Evolutionary conservation across 1,140 invertebrate species (phyloP).

Genomic region (Drosophila auraria): DNA sequence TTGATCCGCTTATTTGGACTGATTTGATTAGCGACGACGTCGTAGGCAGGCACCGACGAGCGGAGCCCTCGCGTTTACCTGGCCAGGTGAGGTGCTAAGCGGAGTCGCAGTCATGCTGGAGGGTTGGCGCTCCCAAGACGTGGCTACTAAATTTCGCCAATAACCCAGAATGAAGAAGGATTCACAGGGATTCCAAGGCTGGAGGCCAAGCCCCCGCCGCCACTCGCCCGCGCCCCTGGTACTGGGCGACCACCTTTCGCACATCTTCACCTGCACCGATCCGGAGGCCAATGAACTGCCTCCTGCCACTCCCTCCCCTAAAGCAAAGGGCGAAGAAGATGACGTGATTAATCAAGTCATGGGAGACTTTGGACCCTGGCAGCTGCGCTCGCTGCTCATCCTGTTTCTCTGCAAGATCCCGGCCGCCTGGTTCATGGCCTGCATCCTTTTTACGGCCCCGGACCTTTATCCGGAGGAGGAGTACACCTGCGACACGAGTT

Average conservation of each 20-base stretch:
- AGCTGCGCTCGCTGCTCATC: slow-evolving; percentile 79
- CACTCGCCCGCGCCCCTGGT: slow-evolving; percentile 31
- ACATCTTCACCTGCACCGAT: slow-evolving; percentile 27
- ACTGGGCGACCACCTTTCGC: slow-evolving; percentile 18
- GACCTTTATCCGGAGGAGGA: slow-evolving; percentile 71
- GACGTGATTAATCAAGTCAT: slow-evolving; percentile 63
- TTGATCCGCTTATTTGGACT: slow-evolving; percentile 51
- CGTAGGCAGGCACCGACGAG: slow-evolving; percentile 61
- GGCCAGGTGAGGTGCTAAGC: slow-evolving; percentile 46
- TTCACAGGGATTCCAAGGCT: slow-evolving; percentile 5
- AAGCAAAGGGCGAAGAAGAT: neutral
- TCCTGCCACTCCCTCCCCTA: neutral
- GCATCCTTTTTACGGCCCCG: slow-evolving; percentile 82
- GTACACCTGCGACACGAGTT: slow-evolving; percentile 62
- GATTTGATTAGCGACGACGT: slow-evolving; percentile 79
- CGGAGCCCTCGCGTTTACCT: slow-evolving; percentile 47
- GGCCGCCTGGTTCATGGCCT: slow-evolving; percentile 85
- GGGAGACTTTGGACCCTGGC: slow-evolving; percentile 85
- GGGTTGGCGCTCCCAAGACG: slow-evolving; percentile 53
- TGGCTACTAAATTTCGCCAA: slow-evolving; percentile 53
- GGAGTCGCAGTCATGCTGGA: slow-evolving; percentile 74
- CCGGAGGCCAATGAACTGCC: slow-evolving; percentile 6
- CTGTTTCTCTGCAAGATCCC: slow-evolving; percentile 85
- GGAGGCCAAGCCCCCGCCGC: slow-evolving; percentile 30
- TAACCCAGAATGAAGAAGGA: slow-evolving; percentile 30